phyloP scores from a whole-genome alignment of 2,113 vertebrate genomes.

The Agapornis roseicollis region DNA sequence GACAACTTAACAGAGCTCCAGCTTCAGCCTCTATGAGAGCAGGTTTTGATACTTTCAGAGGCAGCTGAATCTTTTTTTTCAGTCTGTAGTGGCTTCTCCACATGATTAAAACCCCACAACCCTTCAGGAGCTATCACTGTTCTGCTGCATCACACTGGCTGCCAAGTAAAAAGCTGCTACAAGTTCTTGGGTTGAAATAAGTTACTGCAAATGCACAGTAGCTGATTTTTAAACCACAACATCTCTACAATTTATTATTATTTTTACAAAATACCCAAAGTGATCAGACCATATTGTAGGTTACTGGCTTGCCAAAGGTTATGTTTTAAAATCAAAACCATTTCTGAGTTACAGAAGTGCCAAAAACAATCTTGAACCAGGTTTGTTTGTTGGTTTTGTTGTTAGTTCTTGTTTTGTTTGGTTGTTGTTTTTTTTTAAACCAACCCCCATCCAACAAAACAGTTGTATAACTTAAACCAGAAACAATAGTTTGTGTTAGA shows the following conservation, averaged over 20 bases:
- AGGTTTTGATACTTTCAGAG: not conserved
- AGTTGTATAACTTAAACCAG: constrained; percentile 57
- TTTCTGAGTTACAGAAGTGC: constrained; percentile 69
- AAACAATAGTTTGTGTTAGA: constrained; percentile 48
- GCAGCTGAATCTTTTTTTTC: not conserved
- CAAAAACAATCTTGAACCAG: constrained; percentile 59
- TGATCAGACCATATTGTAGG: constrained; percentile 65
- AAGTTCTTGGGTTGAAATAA: constrained; percentile 53
- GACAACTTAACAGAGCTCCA: not conserved
- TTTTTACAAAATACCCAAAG: constrained; percentile 72
- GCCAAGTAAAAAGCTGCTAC: not conserved
- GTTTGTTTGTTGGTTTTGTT: not conserved
- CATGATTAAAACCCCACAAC: not conserved
- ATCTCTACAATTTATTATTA: constrained; percentile 73
- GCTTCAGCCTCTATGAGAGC: not conserved
- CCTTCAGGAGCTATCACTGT: not conserved
- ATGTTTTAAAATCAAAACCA: constrained; percentile 63
- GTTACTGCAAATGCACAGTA: constrained; percentile 63
- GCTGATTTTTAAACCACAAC: constrained; percentile 67
- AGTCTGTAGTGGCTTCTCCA: not conserved
- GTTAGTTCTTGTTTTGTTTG: not conserved
- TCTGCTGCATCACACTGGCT: not conserved
- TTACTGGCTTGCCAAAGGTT: constrained; percentile 60
- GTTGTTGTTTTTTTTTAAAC: constrained; percentile 12
- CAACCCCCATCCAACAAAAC: constrained; percentile 51